Base-by-base conservation (phyloP, 2,797 vertebrate genomes). In the Neomorphus geoffroyi region DNA sequence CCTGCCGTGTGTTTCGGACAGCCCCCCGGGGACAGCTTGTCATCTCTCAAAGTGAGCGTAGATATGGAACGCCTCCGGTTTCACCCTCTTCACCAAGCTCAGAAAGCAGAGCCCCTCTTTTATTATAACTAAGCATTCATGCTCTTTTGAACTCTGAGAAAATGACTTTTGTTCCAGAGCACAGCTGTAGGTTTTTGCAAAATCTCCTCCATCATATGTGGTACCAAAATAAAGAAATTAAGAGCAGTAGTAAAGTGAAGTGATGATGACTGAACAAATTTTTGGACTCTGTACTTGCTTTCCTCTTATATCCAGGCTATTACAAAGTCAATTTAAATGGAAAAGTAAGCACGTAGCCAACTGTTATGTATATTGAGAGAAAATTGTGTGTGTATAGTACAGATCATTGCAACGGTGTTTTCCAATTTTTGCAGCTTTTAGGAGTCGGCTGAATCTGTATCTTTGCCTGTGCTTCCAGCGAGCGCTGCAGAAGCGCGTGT, bases 301-400 rank as follows among this genome's bases (percentile, higher is more conserved):
- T 94, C 18, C 33, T 85, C 58, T 87, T 66, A 27, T 61, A 33
- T 86, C 82, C 80, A 88, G 71, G 21, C 67, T 85, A 58, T 82
- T 66, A 79, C 32, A 71, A 64, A 88, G 80, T 70, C 77, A 74
- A 57, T 90, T 75, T 64, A 92, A 86, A 88, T 94, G 66, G 80
- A 84, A 65, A 70, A 73, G 53, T 13, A 73, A 92, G 64, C 51
- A 65, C 0, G 0, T 43, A 56, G 70, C 79, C 60, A 79, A 50
- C 35, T 70, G 21, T 6, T 70, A 26, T 15, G 45, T 56, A 21
- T n/a, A 51, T 30, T 28, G 66, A 73, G 70, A 92, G 80, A 86
- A 75, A 81, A 67, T 11, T 24, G 32, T 51, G 46, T 32, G 80
- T 0, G 1, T n/a, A 14, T 45, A 53, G 73, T 45, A 56, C 14